Base-by-base conservation (phyloP, 2,797 vertebrate genomes). In the Aplochiton taeniatus region DNA sequence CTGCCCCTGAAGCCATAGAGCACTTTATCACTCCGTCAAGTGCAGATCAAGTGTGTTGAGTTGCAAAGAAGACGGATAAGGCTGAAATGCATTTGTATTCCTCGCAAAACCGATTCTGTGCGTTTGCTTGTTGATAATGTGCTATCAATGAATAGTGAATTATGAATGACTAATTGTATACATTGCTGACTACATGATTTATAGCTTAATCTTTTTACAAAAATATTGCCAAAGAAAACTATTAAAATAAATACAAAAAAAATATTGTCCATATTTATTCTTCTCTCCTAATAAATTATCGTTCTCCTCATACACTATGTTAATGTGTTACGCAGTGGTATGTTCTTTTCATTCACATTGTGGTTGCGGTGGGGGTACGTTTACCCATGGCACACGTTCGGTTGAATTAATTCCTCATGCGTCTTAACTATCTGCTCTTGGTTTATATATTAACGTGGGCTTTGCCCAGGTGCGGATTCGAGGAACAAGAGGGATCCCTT, bases 261-360 rank as follows among this genome's bases (percentile, higher is more conserved):
- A 16, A 59, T 17, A 41, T 31, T 44, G 44, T 63, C 13, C 45
- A 58, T 31, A 43, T 1, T 4, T 14, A 31, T 12, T 48, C 14
- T 12, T 48, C 4, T 48, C 47, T 48, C 11, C 11, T 12, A 4
- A 14, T 31, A 3, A 2, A 31, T 31, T 31, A 31, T 31, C 2
- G 2, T 10, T 44, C 54, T 58, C 19, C 11, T 11, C 14, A 53
- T 10, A 45, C 10, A 2, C 52, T 11, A 62, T 57, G 81, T 83
- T 83, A 83, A 83, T 81, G 67, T 74, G 65, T 81, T 65, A 81
- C 74, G 61, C 14, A 51, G 41, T 68, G 71, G 75, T 79, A 81
- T 81, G 76, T 61, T 49, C 31, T 44, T 60, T 65, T 60, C 52
- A 47, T 67, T 74, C 68, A 49, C 41, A 63, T 60, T 52, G 46